Conservation (phyloP, 1,140 invertebrate species). For the Drosophila cardini region DNA sequence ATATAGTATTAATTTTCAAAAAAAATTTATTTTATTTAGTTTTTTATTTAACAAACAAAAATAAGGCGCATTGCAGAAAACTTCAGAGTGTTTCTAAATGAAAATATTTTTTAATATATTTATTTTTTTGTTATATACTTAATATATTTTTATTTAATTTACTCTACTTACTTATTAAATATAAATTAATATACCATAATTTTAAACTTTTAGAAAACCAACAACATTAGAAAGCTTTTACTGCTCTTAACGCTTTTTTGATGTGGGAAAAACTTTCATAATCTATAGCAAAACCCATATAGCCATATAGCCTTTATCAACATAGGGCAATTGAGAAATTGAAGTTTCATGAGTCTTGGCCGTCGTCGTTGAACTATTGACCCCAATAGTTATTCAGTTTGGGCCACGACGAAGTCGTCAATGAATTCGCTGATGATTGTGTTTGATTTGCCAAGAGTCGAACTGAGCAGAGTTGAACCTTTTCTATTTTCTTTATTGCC, state of each 20-base stretch:
- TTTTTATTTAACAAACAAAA: too few species aligned
- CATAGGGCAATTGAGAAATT: slow-evolving; percentile 53
- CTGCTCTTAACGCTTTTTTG: background rate
- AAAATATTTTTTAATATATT: too few species aligned
- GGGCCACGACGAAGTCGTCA: slow-evolving; percentile 65
- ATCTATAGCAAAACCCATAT: background rate
- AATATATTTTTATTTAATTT: too few species aligned
- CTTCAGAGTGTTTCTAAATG: too few species aligned
- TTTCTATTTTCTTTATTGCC: background rate
- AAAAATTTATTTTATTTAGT: too few species aligned
- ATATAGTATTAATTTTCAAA: too few species aligned
- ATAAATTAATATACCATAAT: background rate
- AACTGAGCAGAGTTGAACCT: background rate
- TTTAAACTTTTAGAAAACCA: background rate
- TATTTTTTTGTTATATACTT: too few species aligned
- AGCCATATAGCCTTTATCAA: background rate
- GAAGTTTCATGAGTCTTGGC: slow-evolving; percentile 54
- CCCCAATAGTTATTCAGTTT: slow-evolving; percentile 64
- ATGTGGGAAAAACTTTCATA: background rate
- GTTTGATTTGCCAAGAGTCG: slow-evolving; percentile 60
- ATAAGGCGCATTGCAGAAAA: too few species aligned
- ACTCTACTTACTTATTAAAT: background rate
- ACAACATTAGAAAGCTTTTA: background rate
- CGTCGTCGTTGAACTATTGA: slow-evolving; percentile 69
- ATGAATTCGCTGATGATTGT: slow-evolving; percentile 64